Conservation (phyloP, 2,888 invertebrate species). For the Epirrita christyi region DNA sequence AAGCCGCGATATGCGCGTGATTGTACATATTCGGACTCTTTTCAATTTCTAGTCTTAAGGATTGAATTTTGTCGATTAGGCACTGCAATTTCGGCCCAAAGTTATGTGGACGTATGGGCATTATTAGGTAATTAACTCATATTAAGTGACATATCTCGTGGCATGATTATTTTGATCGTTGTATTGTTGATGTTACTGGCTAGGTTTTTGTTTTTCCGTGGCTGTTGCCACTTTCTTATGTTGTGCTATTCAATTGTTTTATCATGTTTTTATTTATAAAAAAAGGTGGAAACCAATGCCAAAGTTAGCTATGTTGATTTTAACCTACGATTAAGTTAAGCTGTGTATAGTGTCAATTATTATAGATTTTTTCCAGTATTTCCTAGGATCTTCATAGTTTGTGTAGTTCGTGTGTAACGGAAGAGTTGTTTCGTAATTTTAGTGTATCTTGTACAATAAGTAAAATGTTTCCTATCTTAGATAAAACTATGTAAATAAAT, state of each 20-base stretch:
- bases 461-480: conserved; percentile 83
- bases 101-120: conserved; percentile 71
- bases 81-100: conserved; percentile 78
- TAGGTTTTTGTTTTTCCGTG: conserved; percentile 60
- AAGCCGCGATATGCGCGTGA: conserved; percentile 20
- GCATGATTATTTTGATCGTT: conserved; percentile 64
- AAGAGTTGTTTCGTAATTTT: conserved; percentile 79
- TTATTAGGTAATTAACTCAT: conserved; percentile 63
- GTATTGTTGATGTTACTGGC: conserved; percentile 73
- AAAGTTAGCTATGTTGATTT: conserved; percentile 84
- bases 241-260: conserved; percentile 76
- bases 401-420: conserved; percentile 71
- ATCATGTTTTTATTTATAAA: conserved; percentile 77
- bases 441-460: conserved; percentile 74
- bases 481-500: conserved; percentile 76
- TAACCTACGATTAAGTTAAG: conserved; percentile 76
- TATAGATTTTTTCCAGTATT: conserved; percentile 77
- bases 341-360: conserved; percentile 84
- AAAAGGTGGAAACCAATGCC: conserved; percentile 82
- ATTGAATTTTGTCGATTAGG: conserved; percentile 62
- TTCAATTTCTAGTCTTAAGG: conserved; percentile 82
- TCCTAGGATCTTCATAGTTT: conserved; percentile 78
- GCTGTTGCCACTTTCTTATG: conserved; percentile 60
- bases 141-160: conserved; percentile 77
- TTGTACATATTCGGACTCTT: conserved; percentile 39